These are phyloP conservation scores for Callospermophilus lateralis DNA, from an alignment of 2,113 vertebrate species.

Conservation along the genomic window DNA sequence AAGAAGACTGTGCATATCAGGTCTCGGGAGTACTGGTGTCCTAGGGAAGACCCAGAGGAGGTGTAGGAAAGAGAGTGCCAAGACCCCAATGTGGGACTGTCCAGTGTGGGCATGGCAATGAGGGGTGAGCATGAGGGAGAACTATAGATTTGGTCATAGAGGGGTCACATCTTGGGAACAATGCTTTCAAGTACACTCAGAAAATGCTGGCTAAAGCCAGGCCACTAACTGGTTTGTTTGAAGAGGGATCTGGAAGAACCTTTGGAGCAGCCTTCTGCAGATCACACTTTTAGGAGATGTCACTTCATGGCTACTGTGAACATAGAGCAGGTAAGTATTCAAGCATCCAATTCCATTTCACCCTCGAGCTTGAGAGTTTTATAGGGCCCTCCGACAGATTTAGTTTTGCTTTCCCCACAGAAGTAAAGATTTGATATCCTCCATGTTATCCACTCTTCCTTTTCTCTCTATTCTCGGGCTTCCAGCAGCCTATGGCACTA, in stretches of 20 bases:
- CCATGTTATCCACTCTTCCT: not conserved
- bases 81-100: not conserved
- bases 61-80: not conserved
- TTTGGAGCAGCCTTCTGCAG: not conserved
- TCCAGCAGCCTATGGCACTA: not conserved
- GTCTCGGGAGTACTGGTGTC: not conserved
- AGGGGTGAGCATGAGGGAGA: not conserved
- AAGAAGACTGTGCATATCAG: not conserved
- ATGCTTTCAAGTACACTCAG: not conserved
- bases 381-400: not conserved
- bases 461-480: not conserved
- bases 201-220: not conserved
- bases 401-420: not conserved
- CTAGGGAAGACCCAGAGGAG: not conserved
- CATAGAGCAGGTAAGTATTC: fast-evolving
- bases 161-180: not conserved
- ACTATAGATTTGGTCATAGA: not conserved
- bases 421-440: not conserved
- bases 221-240: not conserved
- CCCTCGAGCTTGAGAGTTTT: not conserved
- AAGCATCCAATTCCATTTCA: not conserved
- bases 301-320: not conserved
- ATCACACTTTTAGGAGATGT: not conserved
- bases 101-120: not conserved
- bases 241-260: not conserved